Percentiles rank a stretch among this genome's conserved stretches.
These are phyloP conservation scores for Polymixis lichenea DNA, from an alignment of 2,888 invertebrate genomes.

Conservation along the genomic window DNA sequence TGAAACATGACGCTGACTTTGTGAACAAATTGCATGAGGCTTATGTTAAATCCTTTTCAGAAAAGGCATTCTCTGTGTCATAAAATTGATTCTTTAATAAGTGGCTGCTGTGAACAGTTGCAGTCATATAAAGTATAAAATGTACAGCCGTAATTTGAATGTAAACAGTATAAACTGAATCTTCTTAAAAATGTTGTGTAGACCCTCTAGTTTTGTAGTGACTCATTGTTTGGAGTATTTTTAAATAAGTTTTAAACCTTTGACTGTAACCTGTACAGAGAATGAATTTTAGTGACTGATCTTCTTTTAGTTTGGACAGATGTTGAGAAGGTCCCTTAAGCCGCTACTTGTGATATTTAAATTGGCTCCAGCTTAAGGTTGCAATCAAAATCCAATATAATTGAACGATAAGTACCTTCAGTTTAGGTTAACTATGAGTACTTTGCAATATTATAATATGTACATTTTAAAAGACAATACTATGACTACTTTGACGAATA, in stretches of 20 bases:
- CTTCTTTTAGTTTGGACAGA: constrained; percentile 74
- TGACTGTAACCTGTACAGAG: constrained; percentile 86
- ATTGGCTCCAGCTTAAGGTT: constrained; percentile 81
- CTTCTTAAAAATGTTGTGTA: constrained; percentile 85
- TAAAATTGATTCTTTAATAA: constrained; percentile 80
- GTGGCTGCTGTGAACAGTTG: constrained; percentile 76
- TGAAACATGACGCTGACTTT: constrained; percentile 97
- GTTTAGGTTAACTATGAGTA: constrained; percentile 73
- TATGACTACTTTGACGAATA: constrained; percentile 76
- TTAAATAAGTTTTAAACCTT: constrained; percentile 89
- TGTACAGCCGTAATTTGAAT: constrained; percentile 89
- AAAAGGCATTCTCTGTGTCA: constrained; percentile 89
- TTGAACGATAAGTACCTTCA: constrained; percentile 65
- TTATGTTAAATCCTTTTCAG: constrained; percentile 96
- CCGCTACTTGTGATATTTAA: constrained; percentile 87
- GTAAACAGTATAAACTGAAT: constrained; percentile 78
- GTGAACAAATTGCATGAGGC: constrained; percentile 97
- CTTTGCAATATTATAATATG: constrained; percentile 77
- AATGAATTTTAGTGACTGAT: constrained; percentile 85
- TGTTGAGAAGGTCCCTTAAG: constrained; percentile 79
- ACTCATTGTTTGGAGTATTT: constrained; percentile 86
- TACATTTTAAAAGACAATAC: constrained; percentile 78
- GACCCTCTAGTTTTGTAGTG: constrained; percentile 85
- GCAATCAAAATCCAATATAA: constrained; percentile 71
- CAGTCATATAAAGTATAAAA: constrained; percentile 68